Base-by-base conservation (phyloP, 2,113 vertebrate genomes). In the Zapus hudsonius region DNA sequence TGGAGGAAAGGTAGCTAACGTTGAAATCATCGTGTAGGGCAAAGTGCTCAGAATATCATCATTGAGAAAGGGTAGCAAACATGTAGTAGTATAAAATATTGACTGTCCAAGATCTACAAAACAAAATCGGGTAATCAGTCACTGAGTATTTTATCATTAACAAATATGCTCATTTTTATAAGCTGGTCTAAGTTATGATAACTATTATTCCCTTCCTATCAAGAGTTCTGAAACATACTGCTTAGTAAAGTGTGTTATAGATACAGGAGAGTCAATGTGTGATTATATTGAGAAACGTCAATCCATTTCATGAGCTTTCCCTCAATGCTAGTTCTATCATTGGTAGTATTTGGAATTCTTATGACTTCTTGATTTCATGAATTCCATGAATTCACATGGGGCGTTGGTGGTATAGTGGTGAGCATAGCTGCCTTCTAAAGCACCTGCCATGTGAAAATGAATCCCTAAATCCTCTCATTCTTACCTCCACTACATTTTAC, bases 21-120 rank as follows among this genome's bases (percentile, higher is more conserved):
- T 99, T 97, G 99, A 99, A 97, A 99, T 99, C 99, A 99, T 99
- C 96, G 99, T 99, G 98, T 99, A 99, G 95, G 99, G 99, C 97
- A 99, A 99, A 98, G 99, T 99, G 98, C 99, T 99, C 98, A 99
- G 99, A 98, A 99, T 99, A 98, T 99, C 99, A 95, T 99, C 99
- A 98, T 94, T 99, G 98, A 99, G 99, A 99, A 99, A 99, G 94
- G 99, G 99, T 96, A 99, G 98, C 97, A 99, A 99, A 98, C 99
- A 99, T 87, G 99, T 99, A 85, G 99, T 99, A 92, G 99, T 99
- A 97, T 99, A 99, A 99, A 99, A 99, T 99, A 99, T 99, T 92
- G 99, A 99, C 98, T 99, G 99, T 98, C 99, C 99, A 96, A 99
- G 98, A 99, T 99, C 99, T 99, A 98, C 96, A 96, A 97, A 98